Evolutionary conservation across 2,888 invertebrate species (phyloP), one percentile per base, ranked within the genome.

Genomic region (Eupsilia transversa): DNA sequence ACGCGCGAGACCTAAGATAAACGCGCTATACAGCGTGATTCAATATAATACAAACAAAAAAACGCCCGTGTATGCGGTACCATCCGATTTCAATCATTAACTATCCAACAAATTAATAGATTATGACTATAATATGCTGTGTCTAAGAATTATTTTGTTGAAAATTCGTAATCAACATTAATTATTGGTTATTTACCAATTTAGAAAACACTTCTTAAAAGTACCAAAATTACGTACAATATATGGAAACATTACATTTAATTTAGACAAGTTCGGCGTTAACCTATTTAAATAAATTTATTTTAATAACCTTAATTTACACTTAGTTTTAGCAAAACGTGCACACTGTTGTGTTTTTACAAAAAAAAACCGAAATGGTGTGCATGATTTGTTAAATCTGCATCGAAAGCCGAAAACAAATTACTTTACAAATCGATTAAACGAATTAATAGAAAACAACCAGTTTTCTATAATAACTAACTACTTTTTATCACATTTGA

Each of bases 401-500:
- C 33, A n/a, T 60, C 27, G 4, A 63, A 27, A 49, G 23, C 60
- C 73, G 54, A 54, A 64, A 38, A 49, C 30, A 20, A 27, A 52
- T 69, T 38, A 60, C 27, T 52, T 70, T 43, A 38, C 41, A 56
- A 46, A 64, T 69, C 57, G 9, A 33, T 59, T 41, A 56, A 46
- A 52, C 35, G 27, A 60, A 43, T 77, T 35, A 2, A 41, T 64
- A 38, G 59, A 67, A 59, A 60, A 69, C 52, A 27, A 49, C 1
- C n/a, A 57, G 23, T 67, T 79, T 49, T 23, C 52, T n/a, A 43
- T 59, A 67, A 59, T 49, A 59, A 70, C 57, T 63, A 67, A 67
- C 54, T 74, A 74, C n/a, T 73, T 59, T 80, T 74, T 81, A 81
- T 81, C 84, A 84, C 80, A 83, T 83, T 79, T 71, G 79, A 59